Base-by-base conservation (phyloP, 2,888 invertebrate species). In the Taphrorychus bicolor region DNA sequence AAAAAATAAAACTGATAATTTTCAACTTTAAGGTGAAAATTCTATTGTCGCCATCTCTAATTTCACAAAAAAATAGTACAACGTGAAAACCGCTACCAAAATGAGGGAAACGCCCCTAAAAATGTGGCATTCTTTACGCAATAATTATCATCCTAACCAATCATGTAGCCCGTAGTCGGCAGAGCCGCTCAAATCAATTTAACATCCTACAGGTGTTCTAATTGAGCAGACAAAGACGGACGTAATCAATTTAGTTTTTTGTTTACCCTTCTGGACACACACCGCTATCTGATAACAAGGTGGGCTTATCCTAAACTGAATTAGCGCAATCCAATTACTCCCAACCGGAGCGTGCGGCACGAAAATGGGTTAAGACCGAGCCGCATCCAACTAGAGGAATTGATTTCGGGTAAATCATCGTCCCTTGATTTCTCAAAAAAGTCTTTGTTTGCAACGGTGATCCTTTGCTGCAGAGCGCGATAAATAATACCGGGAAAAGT, bases 261-360 rank as follows among this genome's bases (percentile, higher is more conserved):
- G 45, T 45, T 45, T 45, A 45, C 45, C 14, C 32, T 7, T 9
- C 9, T 11, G 32, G 32, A 17, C 45, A 16, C n/a, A n/a, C 51
- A 51, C 48, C 16, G 48, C 41, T 5, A 42, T 54, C 49, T 52
- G 52, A 42, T 7, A 61, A 61, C 56, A 48, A 67, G 62, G 22
- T 53, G 23, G 52, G 67, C 45, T 58, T 17, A 52, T 40, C 66
- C 51, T 58, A 66, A 61, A 67, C 41, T 62, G 62, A 53, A 62
- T 67, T 67, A 67, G 48, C 21, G 24, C 22, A 53, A 67, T 67
- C 61, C 61, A 67, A 67, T 67, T 67, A 67, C 32, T 23, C 32
- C 41, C 56, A 57, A 67, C 52, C 42, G 58, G 22, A 57, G 45
- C 54, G 53, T 58, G 32, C 58, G 40, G 32, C 23, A 67, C 58